Evolutionary conservation across 2,888 invertebrate genomes (phyloP).

Genomic region (Spialia ferax): DNA sequence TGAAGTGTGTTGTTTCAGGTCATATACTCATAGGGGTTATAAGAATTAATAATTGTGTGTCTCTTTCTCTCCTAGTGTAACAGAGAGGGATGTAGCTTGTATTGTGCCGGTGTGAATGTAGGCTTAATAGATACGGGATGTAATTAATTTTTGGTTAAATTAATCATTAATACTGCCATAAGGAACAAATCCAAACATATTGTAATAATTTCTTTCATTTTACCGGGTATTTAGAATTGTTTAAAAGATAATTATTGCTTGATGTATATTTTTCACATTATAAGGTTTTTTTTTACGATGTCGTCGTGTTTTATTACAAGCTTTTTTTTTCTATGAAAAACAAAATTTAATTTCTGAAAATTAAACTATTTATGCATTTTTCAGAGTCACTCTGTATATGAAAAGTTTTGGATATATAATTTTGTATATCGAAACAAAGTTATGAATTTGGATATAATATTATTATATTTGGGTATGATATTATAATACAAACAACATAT

Average conservation of each 20-base stretch:
- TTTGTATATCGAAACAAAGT: no score
- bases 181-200: constrained; percentile 18
- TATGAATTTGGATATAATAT: no score
- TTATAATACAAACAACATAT: not conserved
- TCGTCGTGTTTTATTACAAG: constrained; percentile 7
- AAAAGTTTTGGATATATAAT: no score
- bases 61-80: not conserved
- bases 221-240: constrained; percentile 16
- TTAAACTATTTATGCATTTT: not conserved
- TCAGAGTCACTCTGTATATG: not conserved
- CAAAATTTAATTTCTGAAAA: not conserved
- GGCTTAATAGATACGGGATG: constrained; percentile 12
- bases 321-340: not conserved
- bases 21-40: constrained; percentile 7
- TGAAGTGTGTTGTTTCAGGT: not conserved
- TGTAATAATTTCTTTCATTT: constrained; percentile 12
- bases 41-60: constrained; percentile 7
- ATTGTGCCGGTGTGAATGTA: not conserved
- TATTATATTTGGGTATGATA: not conserved
- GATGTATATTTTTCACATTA: constrained; percentile 19
- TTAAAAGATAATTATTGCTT: constrained; percentile 5
- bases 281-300: not conserved
- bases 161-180: constrained; percentile 26
- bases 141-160: constrained; percentile 20
- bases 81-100: not conserved